Conservation (phyloP, 1,140 invertebrate species). For the Drosophila subpulchrella region DNA sequence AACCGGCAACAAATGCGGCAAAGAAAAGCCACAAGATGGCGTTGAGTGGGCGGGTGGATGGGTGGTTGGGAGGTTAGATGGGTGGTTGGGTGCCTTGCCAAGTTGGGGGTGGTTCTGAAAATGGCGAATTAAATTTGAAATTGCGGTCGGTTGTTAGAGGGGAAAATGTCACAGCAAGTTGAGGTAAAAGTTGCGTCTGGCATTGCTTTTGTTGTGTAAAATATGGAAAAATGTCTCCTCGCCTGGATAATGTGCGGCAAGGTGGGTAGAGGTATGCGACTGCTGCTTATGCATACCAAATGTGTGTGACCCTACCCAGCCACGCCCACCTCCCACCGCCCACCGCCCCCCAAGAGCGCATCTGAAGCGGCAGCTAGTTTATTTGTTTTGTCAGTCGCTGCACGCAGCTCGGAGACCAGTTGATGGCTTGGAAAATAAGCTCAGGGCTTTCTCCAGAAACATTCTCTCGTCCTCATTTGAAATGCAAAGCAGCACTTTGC, state of each 20-base stretch:
- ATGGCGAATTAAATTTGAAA: conserved; percentile 83
- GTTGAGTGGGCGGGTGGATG: conserved; percentile 38
- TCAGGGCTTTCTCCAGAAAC: conserved; percentile 24
- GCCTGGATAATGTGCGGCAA: conserved; percentile 55
- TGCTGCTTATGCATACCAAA: conserved; percentile 80
- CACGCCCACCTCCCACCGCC: neutral
- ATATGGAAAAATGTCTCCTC: conserved; percentile 76
- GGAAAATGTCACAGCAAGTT: conserved; percentile 72
- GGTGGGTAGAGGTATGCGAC: conserved; percentile 41
- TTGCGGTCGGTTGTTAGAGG: conserved; percentile 54
- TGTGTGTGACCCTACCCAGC: conserved; percentile 40
- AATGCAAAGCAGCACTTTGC: conserved; percentile 59
- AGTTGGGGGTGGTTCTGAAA: conserved; percentile 48
- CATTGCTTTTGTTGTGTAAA: conserved; percentile 64
- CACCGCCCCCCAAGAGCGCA: conserved; percentile 11
- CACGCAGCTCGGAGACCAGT: conserved; percentile 44
- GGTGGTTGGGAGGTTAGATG: conserved; percentile 9
- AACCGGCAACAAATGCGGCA: conserved; percentile 48
- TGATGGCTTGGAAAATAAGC: conserved; percentile 53
- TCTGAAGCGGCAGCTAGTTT: conserved; percentile 52
- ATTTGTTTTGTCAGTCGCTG: conserved; percentile 70
- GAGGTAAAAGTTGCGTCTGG: conserved; percentile 74
- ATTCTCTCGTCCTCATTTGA: conserved; percentile 43
- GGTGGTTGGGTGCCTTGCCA: neutral
- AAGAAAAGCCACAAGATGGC: conserved; percentile 72